These are phyloP conservation scores for Polyergus mexicanus DNA, from an alignment of 1,140 invertebrate species.

Conservation along the genomic window DNA sequence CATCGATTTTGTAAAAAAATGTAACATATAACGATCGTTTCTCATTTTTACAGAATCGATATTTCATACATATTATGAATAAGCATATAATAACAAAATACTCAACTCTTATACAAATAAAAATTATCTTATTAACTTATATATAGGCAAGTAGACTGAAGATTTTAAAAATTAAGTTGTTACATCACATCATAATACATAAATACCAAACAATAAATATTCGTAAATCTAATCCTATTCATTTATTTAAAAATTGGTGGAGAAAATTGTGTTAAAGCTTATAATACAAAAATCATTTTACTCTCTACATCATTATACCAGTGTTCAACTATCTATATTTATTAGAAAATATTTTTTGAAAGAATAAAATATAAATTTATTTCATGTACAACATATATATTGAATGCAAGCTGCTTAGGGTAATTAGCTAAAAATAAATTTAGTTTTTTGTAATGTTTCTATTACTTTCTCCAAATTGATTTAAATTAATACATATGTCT, in stretches of 20 bases:
- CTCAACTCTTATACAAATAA: conserved; percentile 13
- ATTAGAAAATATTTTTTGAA: conserved; percentile 9
- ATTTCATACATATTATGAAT: conserved; percentile 1
- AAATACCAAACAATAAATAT: background rate
- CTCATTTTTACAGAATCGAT: background rate
- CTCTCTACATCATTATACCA: background rate
- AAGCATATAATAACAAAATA: conserved; percentile 26
- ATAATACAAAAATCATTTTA: background rate
- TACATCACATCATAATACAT: background rate
- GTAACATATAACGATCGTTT: conserved; percentile 5
- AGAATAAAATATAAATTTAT: conserved; percentile 1
- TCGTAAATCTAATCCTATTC: background rate
- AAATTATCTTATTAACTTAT: conserved; percentile 5
- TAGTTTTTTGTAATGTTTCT: background rate
- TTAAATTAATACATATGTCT: conserved; percentile 3
- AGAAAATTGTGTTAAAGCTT: background rate
- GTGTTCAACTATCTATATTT: background rate
- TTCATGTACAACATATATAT: background rate
- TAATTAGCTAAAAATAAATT: background rate
- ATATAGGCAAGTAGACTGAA: background rate
- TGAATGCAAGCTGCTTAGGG: background rate
- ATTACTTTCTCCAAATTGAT: background rate
- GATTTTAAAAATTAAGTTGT: conserved; percentile 4
- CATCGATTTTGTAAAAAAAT: conserved; percentile 17
- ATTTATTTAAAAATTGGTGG: conserved; percentile 7